Percentiles rank a stretch among this genome's conserved stretches.
Conservation (phyloP, 2,888 invertebrate genomes). For the Sarcophaga rosellei region DNA sequence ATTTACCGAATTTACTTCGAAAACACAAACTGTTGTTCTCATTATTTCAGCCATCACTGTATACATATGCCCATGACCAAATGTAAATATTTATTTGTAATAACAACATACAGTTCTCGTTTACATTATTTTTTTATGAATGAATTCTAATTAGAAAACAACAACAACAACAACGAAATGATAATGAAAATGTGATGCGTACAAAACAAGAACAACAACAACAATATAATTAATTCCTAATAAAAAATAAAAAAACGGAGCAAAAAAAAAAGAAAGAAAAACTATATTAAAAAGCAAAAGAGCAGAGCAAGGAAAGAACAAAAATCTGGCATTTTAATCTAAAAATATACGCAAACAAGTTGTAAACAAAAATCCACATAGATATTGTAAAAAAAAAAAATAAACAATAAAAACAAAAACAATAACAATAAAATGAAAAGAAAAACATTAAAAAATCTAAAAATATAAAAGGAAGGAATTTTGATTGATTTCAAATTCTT, state of each 20-base stretch:
- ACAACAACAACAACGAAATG: not conserved
- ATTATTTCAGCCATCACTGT: not conserved
- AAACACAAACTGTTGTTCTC: no score
- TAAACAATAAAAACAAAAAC: no score
- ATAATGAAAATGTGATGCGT: conserved; percentile 17
- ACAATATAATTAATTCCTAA: not conserved
- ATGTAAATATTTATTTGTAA: conserved; percentile 2
- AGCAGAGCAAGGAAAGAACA: not conserved
- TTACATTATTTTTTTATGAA: conserved; percentile 3
- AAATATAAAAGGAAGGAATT: not conserved
- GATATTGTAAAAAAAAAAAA: no score
- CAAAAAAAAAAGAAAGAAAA: not conserved
- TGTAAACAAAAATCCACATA: not conserved
- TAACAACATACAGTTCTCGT: not conserved
- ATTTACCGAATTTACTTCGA: no score
- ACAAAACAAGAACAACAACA: conserved; percentile 1
- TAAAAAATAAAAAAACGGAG: not conserved
- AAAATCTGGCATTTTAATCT: not conserved
- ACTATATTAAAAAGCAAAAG: not conserved
- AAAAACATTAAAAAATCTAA: not conserved
- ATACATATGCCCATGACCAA: not conserved
- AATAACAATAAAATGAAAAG: no score
- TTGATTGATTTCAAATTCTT: not conserved
- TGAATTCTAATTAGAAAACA: conserved; percentile 2
- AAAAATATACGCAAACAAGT: not conserved